Evolutionary conservation across 2,888 invertebrate genomes (phyloP).

Genomic region (Eumacrocentrus americanus): DNA sequence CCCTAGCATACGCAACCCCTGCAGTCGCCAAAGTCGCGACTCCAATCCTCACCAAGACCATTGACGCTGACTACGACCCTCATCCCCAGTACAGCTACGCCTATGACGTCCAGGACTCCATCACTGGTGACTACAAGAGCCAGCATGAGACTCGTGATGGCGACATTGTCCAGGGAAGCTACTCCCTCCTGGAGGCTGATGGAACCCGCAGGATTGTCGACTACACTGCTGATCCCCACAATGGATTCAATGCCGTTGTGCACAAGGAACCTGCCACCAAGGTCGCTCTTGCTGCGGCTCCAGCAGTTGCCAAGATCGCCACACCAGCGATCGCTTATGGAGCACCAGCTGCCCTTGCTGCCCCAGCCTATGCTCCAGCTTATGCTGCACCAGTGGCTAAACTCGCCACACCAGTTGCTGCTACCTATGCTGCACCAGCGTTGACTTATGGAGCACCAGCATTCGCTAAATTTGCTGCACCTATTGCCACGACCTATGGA

Average conservation of each 20-base stretch:
- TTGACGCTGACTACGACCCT: conserved; percentile 53
- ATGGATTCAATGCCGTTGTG: conserved; percentile 24
- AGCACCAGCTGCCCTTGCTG: conserved; percentile 2
- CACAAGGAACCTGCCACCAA: conserved; percentile 45
- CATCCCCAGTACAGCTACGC: conserved; percentile 57
- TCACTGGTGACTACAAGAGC: conserved; percentile 42
- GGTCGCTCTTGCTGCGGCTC: conserved; percentile 37
- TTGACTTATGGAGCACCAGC: conserved; percentile 17
- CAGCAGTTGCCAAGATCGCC: conserved; percentile 28
- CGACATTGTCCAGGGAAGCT: conserved; percentile 47
- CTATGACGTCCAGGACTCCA: conserved; percentile 48
- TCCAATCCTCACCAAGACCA: conserved; percentile 47
- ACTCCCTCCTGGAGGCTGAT: conserved; percentile 58
- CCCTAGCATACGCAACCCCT: conserved; percentile 33
- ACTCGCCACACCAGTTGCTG: conserved; percentile 16
- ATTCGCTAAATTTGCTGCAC: conserved; percentile 22
- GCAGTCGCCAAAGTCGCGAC: conserved; percentile 47
- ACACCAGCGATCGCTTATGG: conserved; percentile 4
- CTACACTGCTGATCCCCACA: conserved; percentile 40
- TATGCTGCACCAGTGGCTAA: conserved; percentile 18
- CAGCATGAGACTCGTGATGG: conserved; percentile 42
- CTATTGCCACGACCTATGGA: conserved; percentile 5
- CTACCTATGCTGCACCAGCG: conserved; percentile 23
- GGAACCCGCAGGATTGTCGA: conserved; percentile 50
- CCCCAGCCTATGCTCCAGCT: conserved; percentile 6